Base-by-base conservation (phyloP, 2,797 vertebrate species). In the Lithobates pipiens region DNA sequence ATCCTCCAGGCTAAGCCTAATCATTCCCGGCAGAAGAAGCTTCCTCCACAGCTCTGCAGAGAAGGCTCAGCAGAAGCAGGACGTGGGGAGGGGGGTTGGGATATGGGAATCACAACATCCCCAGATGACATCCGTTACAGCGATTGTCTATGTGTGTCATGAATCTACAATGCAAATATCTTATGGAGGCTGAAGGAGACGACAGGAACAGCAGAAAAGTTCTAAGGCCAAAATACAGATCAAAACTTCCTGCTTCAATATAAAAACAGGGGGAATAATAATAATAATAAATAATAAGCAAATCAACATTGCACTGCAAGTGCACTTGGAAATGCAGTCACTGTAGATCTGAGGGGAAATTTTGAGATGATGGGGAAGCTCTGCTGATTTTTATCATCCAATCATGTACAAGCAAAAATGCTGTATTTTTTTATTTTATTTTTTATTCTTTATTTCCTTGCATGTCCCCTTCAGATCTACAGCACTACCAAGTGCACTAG, bases 41-140 rank as follows among this genome's bases (percentile, higher is more conserved):
- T 73, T 73, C 21, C 3, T n/a, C 27, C 36, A 69, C 25, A 39
- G 69, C 69, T 71, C 21, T 71, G 69, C 27, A 1, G 5, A 11
- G 15, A 11, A 72, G 18, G 70, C 34, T 36, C 10, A 70, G 32
- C 34, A 32, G 16, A 36, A 44, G 71, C 71, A 74, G 39, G 42
- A 74, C 72, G 72, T 46, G 71, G 71, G 72, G 61, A 42, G 72
- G 29, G 29, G 29, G 29, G 29, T 15, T 74, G 39, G 71, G 36
- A 74, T 42, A 42, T 9, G 32, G 21, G 32, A 32, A 76, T 57
- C 25, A 76, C 15, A 11, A 34, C 46, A 57, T 54, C 46, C 25
- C 73, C 39, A 54, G 73, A 50, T 34, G 21, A 73, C 10, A 73
- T 74, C 39, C n/a, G n/a, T 23, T 42, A 7, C 32, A 39, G 34